Evolutionary conservation across 2,113 vertebrate genomes (phyloP), one percentile per base, ranked within the genome.

Genomic region (Pheucticus melanocephalus): DNA sequence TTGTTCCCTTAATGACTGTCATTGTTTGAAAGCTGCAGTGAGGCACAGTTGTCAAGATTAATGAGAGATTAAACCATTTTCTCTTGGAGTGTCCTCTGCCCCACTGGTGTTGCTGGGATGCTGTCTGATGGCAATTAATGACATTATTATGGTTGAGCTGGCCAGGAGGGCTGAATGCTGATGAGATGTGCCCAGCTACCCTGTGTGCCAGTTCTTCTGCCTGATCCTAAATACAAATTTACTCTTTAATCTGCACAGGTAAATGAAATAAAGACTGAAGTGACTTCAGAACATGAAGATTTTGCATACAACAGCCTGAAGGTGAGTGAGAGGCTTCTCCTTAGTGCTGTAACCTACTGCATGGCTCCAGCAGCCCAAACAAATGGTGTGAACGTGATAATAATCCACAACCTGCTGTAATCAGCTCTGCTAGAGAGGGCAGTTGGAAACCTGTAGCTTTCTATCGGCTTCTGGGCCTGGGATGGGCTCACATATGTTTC

Each of bases 301-400:
- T 97, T 98, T 61, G 98, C 98, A 8, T 99, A 99, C 97, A 98
- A 99, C 75, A 99, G 98, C 72, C 98, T 99, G 70, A 99, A 99
- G 99, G 99, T 99, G 97, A 97, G 95, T 98, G 95, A 96, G 81
- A 37, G 44, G 75, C 42, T 51, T 19, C 20, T 21, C 0, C 39
- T 57, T 61, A 9, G 23, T 31, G 19, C 40, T 82, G 66, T 44
- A 51, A n/a, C 35, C 37, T 56, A 2, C 18, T 39, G 14, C 31
- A 4, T 31, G 47, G 18, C 35, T 65, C 54, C 47, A 64, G 8
- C 39, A 76, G 33, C 45, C 66, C 79, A 25, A 33, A 63, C 9
- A 33, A 71, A 25, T 40, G 23, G 9, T 30, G 40, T 80, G 44
- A 63, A 25, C 0, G 0, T 27, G 44, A 8, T 8, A 65, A 66